Conservation (phyloP, 2,888 invertebrate genomes). For the Bibio marci region DNA sequence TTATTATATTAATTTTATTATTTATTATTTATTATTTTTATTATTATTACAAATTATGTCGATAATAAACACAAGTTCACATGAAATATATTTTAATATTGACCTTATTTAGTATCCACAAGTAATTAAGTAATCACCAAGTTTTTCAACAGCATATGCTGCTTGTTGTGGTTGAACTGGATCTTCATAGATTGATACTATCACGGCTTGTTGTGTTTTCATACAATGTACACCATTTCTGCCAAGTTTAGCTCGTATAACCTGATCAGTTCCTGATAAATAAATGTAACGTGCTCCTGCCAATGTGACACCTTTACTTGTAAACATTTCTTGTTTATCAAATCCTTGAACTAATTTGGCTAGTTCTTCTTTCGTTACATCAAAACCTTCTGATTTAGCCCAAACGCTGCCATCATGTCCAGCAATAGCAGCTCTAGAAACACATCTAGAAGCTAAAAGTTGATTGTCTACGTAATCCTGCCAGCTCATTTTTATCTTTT, state of each 20-base stretch:
- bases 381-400: conserved; percentile 86
- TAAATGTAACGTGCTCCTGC: conserved; percentile 88
- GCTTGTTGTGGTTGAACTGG: conserved; percentile 94
- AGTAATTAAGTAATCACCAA: conserved; percentile 92
- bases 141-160: conserved; percentile 90
- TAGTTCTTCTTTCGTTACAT: conserved; percentile 86
- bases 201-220: conserved; percentile 90
- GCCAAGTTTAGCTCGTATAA: conserved; percentile 84
- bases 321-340: conserved; percentile 75
- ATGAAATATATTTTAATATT: too few relatives aligned
- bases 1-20: too few relatives aligned
- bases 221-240: conserved; percentile 91
- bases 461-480: conserved; percentile 97
- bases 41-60: too few relatives aligned
- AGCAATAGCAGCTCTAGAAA: conserved; percentile 86
- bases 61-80: too few relatives aligned
- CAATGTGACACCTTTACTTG: conserved; percentile 80
- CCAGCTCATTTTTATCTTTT: conserved; percentile 69
- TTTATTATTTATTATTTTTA: too few relatives aligned
- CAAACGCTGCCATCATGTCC: conserved; percentile 91
- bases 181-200: conserved; percentile 88
- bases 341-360: conserved; percentile 79
- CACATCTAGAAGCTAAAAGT: conserved; percentile 87
- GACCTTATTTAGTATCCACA: conserved; percentile 90
- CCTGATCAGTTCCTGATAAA: conserved; percentile 85